Conservation (phyloP, 2,797 vertebrate species). For the Falco biarmicus region DNA sequence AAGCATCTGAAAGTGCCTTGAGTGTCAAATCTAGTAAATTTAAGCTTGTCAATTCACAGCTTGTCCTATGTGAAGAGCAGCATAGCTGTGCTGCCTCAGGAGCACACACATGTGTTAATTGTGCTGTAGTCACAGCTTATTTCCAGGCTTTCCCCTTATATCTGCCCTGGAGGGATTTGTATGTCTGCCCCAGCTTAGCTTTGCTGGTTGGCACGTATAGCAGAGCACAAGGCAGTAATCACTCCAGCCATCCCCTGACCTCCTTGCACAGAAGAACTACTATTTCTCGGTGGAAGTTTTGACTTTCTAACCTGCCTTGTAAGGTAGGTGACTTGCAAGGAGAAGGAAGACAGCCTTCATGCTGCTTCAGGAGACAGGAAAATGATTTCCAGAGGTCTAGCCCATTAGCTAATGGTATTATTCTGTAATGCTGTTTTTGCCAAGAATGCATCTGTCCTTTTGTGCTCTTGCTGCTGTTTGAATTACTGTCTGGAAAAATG, state of each 20-base stretch:
- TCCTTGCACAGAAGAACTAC: neutral
- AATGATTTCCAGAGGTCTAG: neutral
- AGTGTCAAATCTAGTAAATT: neutral
- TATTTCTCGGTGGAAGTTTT: neutral
- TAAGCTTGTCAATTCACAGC: conserved; percentile 26
- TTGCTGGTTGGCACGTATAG: neutral
- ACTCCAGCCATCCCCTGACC: neutral
- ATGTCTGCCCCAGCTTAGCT: neutral
- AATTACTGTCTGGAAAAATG: neutral
- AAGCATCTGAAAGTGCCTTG: conserved; percentile 17
- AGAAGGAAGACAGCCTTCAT: neutral
- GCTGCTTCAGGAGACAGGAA: neutral
- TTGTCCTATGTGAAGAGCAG: neutral
- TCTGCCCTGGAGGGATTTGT: neutral
- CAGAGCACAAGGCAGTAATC: neutral
- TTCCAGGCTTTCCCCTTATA: neutral
- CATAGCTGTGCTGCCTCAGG: neutral
- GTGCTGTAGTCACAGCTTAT: neutral
- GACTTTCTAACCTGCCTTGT: neutral
- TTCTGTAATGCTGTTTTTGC: neutral
- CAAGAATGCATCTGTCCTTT: neutral
- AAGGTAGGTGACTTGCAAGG: fast-evolving
- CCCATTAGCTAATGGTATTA: neutral
- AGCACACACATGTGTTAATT: neutral
- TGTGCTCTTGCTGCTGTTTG: neutral